Base-by-base conservation (phyloP, 2,113 vertebrate species). In the Salminus brasiliensis region DNA sequence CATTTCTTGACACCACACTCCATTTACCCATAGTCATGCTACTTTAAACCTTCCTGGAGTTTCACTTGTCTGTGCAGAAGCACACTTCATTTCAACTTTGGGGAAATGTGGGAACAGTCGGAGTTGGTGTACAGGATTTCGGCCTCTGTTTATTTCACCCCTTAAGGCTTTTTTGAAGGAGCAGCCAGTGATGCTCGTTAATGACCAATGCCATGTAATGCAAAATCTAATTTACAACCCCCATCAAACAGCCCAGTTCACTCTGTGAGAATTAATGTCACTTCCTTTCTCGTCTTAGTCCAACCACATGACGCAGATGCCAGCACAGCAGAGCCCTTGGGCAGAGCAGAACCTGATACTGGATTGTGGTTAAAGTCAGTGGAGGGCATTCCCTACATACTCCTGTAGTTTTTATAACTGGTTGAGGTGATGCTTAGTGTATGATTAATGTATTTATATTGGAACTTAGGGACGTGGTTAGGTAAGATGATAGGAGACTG, bases 311-410 rank as follows among this genome's bases (percentile, higher is more conserved):
- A 71, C 36, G 68, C 52, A 63, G 18, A 21, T 49, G 47, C 18
- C 47, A 49, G 47, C 6, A 5, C 18, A 21, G 47, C 18, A 49
- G 18, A 49, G 47, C 47, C 47, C 21, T 49, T 15, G 5, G 76
- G 9, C 30, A 72, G 59, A 63, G 9, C 30, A 21, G n/a, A 73
- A 53, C 63, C 39, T 79, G 70, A 72, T 72, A 52, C 78, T 41
- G 57, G 76, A 72, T 47, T 72, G 55, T 79, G 53, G 66, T 71
- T 45, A 47, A 70, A 70, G 53, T 39, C 53, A 78, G 27, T 5
- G 12, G 59, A 79, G 77, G 43, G 60, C 30, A 65, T 79, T 72
- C 47, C n/a, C 12, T 15, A 18, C 15, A 16, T 62, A 32, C 16
- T 4, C 29, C 29, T 63, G 60, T 2, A 30, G 32, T 32, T 63